Evolutionary conservation across 92 coral and sea anemone species (phyloP).

Genomic region (Parazoanthus swiftii): DNA sequence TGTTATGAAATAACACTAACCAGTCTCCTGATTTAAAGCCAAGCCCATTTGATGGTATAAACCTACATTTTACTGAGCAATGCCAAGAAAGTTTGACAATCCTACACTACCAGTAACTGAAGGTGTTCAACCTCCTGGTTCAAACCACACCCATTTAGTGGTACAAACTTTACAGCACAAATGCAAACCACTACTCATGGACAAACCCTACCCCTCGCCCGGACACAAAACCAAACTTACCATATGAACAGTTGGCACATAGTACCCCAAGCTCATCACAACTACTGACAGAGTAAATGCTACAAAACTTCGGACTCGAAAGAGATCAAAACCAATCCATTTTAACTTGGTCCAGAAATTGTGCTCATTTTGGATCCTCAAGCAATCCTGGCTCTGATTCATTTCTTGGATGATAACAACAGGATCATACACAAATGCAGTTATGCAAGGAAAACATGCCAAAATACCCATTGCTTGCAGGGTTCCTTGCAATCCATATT

Average conservation of each 20-base stretch:
- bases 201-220: not conserved
- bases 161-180: no score
- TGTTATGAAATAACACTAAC: no score
- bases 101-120: no score
- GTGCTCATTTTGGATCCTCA: not conserved
- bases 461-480: conserved; percentile 30
- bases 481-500: conserved; percentile 19
- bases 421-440: conserved; percentile 31
- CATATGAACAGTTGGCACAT: conserved; percentile 30
- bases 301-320: conserved; percentile 19
- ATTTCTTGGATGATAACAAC: not conserved
- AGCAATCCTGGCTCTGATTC: not conserved
- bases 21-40: no score
- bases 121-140: no score
- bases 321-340: conserved; percentile 27
- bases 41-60: no score
- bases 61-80: no score
- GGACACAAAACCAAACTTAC: not conserved
- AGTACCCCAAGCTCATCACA: conserved; percentile 40
- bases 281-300: conserved; percentile 20
- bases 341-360: conserved; percentile 5
- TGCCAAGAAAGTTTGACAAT: no score
- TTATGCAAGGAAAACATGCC: conserved; percentile 20
- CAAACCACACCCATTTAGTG: no score
- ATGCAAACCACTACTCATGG: not conserved